Evolutionary conservation across 1,140 invertebrate genomes (phyloP).

Genomic region (Anastatus disparis): DNA sequence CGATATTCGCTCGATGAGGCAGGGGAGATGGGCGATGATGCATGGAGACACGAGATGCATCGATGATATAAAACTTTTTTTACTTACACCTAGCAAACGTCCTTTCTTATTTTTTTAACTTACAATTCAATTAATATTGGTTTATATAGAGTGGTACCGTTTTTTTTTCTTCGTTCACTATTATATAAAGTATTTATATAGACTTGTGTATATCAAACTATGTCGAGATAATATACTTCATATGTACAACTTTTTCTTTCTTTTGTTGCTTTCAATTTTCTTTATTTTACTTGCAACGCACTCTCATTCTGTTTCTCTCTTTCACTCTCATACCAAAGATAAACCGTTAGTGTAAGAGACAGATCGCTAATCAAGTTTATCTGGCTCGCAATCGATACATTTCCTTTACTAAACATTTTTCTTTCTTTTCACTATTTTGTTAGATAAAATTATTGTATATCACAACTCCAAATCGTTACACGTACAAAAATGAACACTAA

Average conservation of each 20-base stretch:
- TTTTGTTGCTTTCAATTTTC: conserved; percentile 39
- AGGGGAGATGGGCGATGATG: conserved; percentile 49
- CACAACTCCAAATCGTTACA: conserved; percentile 56
- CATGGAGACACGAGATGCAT: conserved; percentile 58
- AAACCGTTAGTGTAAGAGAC: conserved; percentile 44
- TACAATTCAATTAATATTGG: conserved; percentile 48
- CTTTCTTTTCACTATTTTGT: conserved; percentile 36
- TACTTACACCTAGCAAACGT: conserved; percentile 61
- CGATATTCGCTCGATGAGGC: conserved; percentile 42
- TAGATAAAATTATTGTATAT: conserved; percentile 52
- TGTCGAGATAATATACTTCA: conserved; percentile 56
- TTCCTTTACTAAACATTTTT: conserved; percentile 39
- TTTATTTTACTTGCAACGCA: conserved; percentile 39
- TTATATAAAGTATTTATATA: conserved; percentile 65
- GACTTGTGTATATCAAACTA: conserved; percentile 66
- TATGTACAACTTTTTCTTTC: conserved; percentile 62
- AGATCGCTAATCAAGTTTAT: conserved; percentile 41
- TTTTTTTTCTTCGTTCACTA: conserved; percentile 52
- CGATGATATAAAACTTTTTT: conserved; percentile 64
- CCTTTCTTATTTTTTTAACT: conserved; percentile 51
- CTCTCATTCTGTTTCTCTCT: conserved; percentile 23
- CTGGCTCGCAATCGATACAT: conserved; percentile 38
- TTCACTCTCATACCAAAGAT: conserved; percentile 47
- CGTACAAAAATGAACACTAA: conserved; percentile 56
- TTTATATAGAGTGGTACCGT: conserved; percentile 61